A percentile compares a stretch with the other conserved stretches of the same genome.
phyloP scores from a whole-genome alignment of 2,113 vertebrate species.

The mouse (Mus musculus) region DNA sequence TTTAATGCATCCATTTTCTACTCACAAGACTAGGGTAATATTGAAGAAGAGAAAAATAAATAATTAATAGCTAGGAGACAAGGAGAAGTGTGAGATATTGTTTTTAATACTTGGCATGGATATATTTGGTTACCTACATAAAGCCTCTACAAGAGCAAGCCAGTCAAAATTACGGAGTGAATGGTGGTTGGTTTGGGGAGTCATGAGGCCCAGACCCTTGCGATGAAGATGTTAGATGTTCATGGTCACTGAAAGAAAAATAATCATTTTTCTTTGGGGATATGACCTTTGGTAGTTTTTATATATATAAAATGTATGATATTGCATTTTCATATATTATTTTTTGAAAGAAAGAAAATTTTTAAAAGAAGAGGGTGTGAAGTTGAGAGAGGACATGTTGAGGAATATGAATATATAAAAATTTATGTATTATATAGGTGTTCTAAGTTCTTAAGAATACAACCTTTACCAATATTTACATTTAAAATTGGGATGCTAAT shows the following conservation, averaged over 20 bases:
- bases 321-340: background rate
- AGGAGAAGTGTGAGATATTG: background rate
- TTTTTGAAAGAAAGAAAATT: background rate
- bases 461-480: background rate
- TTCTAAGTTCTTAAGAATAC: background rate
- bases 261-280: background rate
- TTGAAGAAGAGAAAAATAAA: background rate
- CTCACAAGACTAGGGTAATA: background rate
- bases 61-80: background rate
- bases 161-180: no score
- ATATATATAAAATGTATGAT: background rate
- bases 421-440: background rate
- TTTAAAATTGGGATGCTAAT: background rate
- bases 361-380: background rate
- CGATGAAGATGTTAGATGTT: background rate
- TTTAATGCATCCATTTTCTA: background rate
- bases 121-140: background rate
- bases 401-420: background rate
- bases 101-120: background rate
- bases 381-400: background rate
- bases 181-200: background rate
- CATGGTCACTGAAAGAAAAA: background rate
- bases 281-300: background rate
- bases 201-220: background rate
- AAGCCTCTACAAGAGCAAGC: background rate